These are phyloP conservation scores for Lineus longissimus DNA, from an alignment of 1,140 invertebrate genomes.

Conservation along the genomic window DNA sequence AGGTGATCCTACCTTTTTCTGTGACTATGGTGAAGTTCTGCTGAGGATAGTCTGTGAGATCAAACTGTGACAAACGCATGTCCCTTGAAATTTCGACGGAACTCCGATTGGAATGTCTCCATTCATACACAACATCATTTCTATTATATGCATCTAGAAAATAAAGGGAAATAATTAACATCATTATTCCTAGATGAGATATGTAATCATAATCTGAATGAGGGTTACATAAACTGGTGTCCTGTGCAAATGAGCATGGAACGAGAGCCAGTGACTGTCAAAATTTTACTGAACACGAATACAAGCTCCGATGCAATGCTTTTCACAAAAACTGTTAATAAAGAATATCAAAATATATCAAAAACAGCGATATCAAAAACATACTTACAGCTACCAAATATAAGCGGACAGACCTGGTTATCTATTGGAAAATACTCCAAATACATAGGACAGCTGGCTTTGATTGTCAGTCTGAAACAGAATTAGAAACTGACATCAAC, in stretches of 20 bases:
- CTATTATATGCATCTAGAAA: slow-evolving; percentile 51
- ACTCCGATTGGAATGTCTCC: slow-evolving; percentile 34
- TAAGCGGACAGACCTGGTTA: slow-evolving; percentile 53
- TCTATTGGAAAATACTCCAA: slow-evolving; percentile 68
- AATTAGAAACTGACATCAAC: too few relatives aligned
- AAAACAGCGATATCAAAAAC: too few relatives aligned
- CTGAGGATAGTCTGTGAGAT: slow-evolving; percentile 47
- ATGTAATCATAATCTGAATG: too few relatives aligned
- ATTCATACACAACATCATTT: slow-evolving; percentile 50
- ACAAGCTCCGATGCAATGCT: too few relatives aligned
- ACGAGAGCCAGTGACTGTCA: too few relatives aligned
- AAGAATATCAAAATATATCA: too few relatives aligned
- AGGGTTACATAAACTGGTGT: too few relatives aligned
- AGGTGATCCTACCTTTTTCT: slow-evolving; percentile 42
- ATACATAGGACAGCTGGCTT: slow-evolving; percentile 96
- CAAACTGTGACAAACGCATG: slow-evolving; percentile 55
- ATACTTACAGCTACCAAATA: slow-evolving; percentile 57
- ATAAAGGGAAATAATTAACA: not conserved
- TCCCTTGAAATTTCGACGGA: slow-evolving; percentile 40
- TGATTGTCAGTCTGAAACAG: slow-evolving; percentile 57
- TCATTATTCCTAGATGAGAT: too few relatives aligned
- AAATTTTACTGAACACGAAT: too few relatives aligned
- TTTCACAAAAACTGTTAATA: too few relatives aligned
- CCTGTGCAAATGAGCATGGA: too few relatives aligned
- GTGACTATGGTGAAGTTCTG: slow-evolving; percentile 42